Percentiles rank a stretch among this genome's conserved stretches.
Evolutionary conservation across 1,140 invertebrate species (phyloP).

Genomic region (Habropoda laboriosa): DNA sequence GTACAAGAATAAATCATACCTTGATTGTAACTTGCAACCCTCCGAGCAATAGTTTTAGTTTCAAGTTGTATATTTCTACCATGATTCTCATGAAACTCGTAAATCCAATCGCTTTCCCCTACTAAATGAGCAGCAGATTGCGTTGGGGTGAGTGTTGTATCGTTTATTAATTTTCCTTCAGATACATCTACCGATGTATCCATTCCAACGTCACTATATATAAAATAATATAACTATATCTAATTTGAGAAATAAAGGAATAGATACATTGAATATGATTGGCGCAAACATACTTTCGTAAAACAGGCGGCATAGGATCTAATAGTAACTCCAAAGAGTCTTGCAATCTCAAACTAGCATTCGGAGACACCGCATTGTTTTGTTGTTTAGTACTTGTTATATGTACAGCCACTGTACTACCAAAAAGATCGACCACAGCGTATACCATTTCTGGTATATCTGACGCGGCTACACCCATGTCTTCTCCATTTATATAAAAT

Average conservation of each 20-base stretch:
- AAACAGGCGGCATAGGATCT: conserved; percentile 82
- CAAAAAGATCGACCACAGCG: conserved; percentile 88
- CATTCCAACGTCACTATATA: conserved; percentile 74
- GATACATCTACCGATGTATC: conserved; percentile 78
- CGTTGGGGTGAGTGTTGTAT: conserved; percentile 74
- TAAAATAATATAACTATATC: conserved; percentile 22
- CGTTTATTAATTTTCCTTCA: conserved; percentile 78
- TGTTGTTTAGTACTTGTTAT: conserved; percentile 83
- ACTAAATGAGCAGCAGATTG: conserved; percentile 67
- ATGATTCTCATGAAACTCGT: conserved; percentile 86
- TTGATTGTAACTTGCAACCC: conserved; percentile 90
- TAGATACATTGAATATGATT: background rate
- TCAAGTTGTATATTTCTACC: conserved; percentile 89
- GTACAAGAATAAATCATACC: conserved; percentile 69
- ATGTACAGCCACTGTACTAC: conserved; percentile 85
- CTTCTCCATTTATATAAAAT: conserved; percentile 90
- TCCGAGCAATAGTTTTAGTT: conserved; percentile 83
- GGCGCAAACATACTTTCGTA: conserved; percentile 71
- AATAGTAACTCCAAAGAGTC: conserved; percentile 85
- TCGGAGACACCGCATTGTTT: conserved; percentile 80
- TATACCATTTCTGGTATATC: conserved; percentile 90
- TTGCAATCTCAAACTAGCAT: conserved; percentile 84
- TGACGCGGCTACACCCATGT: conserved; percentile 91
- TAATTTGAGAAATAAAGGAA: background rate
- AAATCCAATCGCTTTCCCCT: conserved; percentile 75